Base-by-base conservation (phyloP, 2,797 vertebrate species). In the Numenius phaeopus region DNA sequence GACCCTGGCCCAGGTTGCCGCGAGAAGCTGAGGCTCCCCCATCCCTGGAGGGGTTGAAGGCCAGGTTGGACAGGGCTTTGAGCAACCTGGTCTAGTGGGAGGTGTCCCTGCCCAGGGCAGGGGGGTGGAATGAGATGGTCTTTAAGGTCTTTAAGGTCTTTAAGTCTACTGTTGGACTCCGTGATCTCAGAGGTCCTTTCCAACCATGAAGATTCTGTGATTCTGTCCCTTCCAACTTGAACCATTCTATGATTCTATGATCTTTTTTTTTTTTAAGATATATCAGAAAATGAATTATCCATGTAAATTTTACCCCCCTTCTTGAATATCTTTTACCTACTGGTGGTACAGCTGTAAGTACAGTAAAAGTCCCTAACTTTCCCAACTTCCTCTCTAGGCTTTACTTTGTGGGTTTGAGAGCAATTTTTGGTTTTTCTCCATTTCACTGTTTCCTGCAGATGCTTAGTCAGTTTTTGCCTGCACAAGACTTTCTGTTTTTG, bases 351-450 rank as follows among this genome's bases (percentile, higher is more conserved):
- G 47, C 27, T 49, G 17, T 12, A 79, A 78, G 83, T 37, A 50
- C 37, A 84, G 39, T 66, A 81, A 20, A 94, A 92, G 32, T 39
- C 61, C 46, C 77, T 17, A 17, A 40, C 58, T 94, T 92, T 91
- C 90, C 34, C 95, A 93, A 84, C 81, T 94, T 97, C 94, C 96
- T 76, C 34, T 66, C 49, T 21, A 58, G 65, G 44, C 59, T 90
- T 85, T 52, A 22, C 34, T 90, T 55, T 34, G 59, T 9, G 22
- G 64, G 9, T 88, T 75, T 46, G 61, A 93, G 34, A 83, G 93
- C 19, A 96, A 89, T 76, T 78, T 78, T 84, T 29, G 73, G 5
- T 5, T 75, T 94, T 96, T 87, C 77, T 76, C 49, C 49, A 42
- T 89, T 91, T 91, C 87, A 71, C 30, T 34, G 30, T 75, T 94